Base-by-base conservation (phyloP, 2,888 invertebrate species). In the Aplocera efformata region DNA sequence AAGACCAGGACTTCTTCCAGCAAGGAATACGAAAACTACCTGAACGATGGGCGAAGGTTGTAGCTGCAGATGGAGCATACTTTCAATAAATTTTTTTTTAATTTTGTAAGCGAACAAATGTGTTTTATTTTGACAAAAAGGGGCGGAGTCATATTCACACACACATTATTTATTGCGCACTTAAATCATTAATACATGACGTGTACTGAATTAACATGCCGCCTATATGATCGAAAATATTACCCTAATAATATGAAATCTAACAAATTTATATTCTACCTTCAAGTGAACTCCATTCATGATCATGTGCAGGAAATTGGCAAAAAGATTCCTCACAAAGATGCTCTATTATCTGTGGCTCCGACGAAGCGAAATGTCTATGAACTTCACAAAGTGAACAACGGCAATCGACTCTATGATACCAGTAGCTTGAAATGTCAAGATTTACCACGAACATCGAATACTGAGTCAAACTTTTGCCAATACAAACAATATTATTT, bases 401-500 rank as follows among this genome's bases (percentile, higher is more conserved):
- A 21, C 21, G 13, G 13, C 2, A 30, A 3, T 17, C 7, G 13
- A 13, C 8, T 29, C 28, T 17, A 17, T 24, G 11, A 32, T 20
- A 32, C 8, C 8, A 23, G 35, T 27, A 22, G 21, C 26, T 34
- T 26, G 6, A 31, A 32, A 32, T 32, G 6, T 32, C 20, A 10
- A 43, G 25, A 21, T 32, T 29, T 30, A 43, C 27, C 7, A 24
- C 3, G n/a, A 17, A 17, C 3, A 17, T 3, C 5, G 10, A 25
- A 22, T 22, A 22, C 22, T 1, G 7, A 1, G 21, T 8, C 11
- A 22, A 4, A 29, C 23, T 10, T 31, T 27, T 31, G 31, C 10
- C 26, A 35, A 34, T 32, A 43, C 34, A 44, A 39, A 34, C 31
- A 34, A 31, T 6, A 31, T 26, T n/a, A n/a, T n/a, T n/a, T n/a